Percentiles rank a stretch among this genome's conserved stretches.
These are phyloP conservation scores for Pangasius macronema DNA, from an alignment of 2,797 vertebrate genomes.

Conservation along the genomic window DNA sequence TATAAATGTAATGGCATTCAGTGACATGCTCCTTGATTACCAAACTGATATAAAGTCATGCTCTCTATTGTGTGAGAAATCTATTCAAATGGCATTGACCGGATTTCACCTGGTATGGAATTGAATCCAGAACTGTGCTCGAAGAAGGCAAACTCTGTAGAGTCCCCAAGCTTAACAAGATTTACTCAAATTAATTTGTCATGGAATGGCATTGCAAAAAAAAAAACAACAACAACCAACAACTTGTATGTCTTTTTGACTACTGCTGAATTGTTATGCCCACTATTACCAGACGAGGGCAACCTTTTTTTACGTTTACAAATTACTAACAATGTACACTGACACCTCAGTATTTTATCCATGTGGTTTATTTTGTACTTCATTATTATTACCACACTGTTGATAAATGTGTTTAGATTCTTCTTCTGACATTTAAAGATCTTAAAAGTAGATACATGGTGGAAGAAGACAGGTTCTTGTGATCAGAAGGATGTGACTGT, in stretches of 20 bases:
- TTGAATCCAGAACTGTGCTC: neutral
- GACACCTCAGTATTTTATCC: neutral
- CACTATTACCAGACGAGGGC: constrained; percentile 56
- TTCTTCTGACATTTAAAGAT: neutral
- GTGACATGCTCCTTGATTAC: neutral
- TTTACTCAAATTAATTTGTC: neutral
- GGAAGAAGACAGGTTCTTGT: neutral
- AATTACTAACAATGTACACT: neutral
- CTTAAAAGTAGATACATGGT: neutral
- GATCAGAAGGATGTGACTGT: neutral
- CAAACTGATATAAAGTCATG: neutral
- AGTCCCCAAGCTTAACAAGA: neutral
- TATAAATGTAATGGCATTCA: neutral
- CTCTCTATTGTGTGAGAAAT: neutral
- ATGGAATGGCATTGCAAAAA: neutral
- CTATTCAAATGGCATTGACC: neutral
- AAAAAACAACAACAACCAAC: neutral
- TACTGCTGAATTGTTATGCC: constrained; percentile 6
- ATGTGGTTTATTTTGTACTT: neutral
- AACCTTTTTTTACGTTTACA: neutral
- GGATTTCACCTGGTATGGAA: neutral
- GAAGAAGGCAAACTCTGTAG: neutral
- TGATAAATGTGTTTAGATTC: neutral
- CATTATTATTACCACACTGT: neutral
- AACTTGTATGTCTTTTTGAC: neutral